Evolutionary conservation across 2,888 invertebrate genomes (phyloP).

Genomic region (Cephus nigrinus): DNA sequence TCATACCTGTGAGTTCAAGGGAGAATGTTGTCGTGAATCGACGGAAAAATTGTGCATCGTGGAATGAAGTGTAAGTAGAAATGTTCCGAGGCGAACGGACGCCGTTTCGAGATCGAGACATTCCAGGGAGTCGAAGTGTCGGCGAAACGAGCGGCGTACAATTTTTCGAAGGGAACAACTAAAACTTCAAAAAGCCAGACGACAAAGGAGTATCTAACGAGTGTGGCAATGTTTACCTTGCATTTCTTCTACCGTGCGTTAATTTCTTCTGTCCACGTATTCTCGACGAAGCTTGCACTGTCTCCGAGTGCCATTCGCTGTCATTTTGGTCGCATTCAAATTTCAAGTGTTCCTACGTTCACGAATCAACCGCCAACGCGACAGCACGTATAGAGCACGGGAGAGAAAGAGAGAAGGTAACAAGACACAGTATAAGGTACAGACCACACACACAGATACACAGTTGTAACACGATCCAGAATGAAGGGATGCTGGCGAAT

Average conservation of each 20-base stretch:
- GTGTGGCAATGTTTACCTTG: neutral
- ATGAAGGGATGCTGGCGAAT: neutral
- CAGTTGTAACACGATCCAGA: neutral
- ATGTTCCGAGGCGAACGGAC: neutral
- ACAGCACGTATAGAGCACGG: neutral
- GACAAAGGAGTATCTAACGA: neutral
- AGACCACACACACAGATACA: neutral
- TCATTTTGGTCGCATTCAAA: neutral
- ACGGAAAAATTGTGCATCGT: neutral
- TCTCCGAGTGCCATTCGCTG: neutral
- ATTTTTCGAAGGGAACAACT: neutral
- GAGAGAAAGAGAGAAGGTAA: neutral
- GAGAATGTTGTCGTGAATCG: neutral
- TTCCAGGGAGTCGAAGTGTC: neutral
- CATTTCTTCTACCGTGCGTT: neutral
- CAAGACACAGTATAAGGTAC: neutral
- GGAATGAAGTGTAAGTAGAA: neutral
- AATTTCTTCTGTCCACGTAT: neutral
- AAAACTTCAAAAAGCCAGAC: neutral
- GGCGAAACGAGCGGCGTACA: neutral
- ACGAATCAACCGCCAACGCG: neutral
- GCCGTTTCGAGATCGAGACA: neutral
- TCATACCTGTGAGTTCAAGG: neutral
- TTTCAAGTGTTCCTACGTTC: neutral
- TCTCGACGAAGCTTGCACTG: neutral